Conservation (phyloP, 2,113 vertebrate species). For the Esox niger region DNA sequence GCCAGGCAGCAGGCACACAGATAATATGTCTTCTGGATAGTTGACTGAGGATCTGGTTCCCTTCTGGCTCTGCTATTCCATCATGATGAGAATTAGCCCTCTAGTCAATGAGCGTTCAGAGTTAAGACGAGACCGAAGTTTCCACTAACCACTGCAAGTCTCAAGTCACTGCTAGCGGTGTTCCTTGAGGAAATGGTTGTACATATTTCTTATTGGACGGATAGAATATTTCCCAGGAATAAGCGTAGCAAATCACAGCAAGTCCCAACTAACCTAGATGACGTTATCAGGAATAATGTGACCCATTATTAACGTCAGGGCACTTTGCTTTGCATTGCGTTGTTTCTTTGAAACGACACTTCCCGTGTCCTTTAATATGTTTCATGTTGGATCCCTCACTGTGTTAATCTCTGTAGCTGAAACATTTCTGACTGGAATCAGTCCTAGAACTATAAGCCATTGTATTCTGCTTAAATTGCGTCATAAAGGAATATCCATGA, state of each 20-base stretch:
- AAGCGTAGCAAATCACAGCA: no score
- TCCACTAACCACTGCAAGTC: conserved; percentile 1
- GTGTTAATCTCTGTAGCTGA: conserved; percentile 26
- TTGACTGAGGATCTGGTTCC: conserved; percentile 45
- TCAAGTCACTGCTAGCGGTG: neutral
- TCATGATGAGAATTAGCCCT: conserved; percentile 61
- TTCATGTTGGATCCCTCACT: conserved; percentile 47
- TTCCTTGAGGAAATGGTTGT: no score
- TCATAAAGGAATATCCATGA: neutral
- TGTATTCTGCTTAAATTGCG: neutral
- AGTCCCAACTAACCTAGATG: no score
- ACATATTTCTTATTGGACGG: no score
- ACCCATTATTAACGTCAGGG: neutral
- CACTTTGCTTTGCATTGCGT: neutral
- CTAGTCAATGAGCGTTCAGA: conserved; percentile 18
- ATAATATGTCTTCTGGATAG: conserved; percentile 53
- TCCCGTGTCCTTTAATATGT: conserved; percentile 48
- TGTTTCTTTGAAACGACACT: conserved; percentile 31
- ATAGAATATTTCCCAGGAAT: no score
- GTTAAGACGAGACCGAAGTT: conserved; percentile 31
- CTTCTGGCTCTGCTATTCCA: conserved; percentile 56
- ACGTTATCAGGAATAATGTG: neutral
- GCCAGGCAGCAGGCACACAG: conserved; percentile 51
- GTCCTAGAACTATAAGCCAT: conserved; percentile 23
- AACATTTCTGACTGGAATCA: conserved; percentile 47